A percentile compares a stretch with the other conserved stretches of the same genome.
These are phyloP conservation scores for Todus mexicanus DNA, from an alignment of 2,797 vertebrate genomes.

Conservation along the genomic window DNA sequence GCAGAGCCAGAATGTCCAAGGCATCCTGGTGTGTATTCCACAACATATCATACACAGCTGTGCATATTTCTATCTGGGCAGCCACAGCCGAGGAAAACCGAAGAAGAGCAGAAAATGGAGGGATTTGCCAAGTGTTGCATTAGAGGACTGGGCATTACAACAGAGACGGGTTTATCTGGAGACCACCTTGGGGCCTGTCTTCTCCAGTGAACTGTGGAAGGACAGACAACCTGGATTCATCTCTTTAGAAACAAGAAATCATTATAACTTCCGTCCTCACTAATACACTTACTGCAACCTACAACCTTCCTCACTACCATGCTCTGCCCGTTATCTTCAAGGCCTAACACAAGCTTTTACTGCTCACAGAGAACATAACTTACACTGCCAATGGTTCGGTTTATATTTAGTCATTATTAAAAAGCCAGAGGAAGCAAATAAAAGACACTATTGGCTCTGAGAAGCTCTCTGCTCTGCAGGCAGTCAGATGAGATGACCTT, in stretches of 20 bases:
- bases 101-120: neutral
- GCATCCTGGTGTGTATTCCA: neutral
- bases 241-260: neutral
- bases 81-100: neutral
- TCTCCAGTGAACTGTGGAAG: neutral
- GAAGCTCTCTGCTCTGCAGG: constrained; percentile 26
- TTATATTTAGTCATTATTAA: constrained; percentile 47
- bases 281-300: neutral
- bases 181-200: neutral
- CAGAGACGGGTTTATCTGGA: neutral
- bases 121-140: neutral
- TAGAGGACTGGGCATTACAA: neutral
- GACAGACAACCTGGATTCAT: neutral
- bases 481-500: constrained; percentile 25
- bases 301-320: neutral
- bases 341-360: neutral
- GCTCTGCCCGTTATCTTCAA: neutral
- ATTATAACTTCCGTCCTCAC: neutral
- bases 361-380: neutral
- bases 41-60: neutral
- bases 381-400: neutral
- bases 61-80: neutral
- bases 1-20: neutral
- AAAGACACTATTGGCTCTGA: constrained; percentile 15
- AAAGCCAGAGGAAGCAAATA: neutral